Conservation (phyloP, 2,888 invertebrate species). For the Tuta absoluta region DNA sequence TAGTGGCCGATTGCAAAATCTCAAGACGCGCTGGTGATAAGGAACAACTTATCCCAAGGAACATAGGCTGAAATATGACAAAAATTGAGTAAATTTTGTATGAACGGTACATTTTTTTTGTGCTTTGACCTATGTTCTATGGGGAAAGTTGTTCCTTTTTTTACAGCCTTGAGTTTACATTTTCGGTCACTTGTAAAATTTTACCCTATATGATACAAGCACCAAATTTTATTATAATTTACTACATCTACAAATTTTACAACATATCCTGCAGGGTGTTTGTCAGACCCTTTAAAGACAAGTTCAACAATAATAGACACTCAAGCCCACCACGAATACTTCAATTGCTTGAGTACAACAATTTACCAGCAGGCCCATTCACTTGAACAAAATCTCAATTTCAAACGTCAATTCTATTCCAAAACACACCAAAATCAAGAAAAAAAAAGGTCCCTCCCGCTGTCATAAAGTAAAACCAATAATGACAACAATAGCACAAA, state of each 20-base stretch:
- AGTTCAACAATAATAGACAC: slow-evolving; percentile 2
- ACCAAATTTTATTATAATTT: background rate
- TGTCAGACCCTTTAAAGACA: background rate
- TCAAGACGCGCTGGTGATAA: no score
- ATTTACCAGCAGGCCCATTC: slow-evolving; percentile 45
- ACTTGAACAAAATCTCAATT: slow-evolving; percentile 41
- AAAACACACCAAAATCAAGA: slow-evolving; percentile 13
- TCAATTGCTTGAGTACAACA: slow-evolving; percentile 42
- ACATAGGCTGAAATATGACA: no score
- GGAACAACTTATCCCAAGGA: no score
- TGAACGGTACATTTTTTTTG: no score
- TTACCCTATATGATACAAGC: no score
- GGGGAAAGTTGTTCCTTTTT: no score
- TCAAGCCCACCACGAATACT: slow-evolving; percentile 27
- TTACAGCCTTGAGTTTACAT: no score
- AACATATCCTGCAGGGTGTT: background rate
- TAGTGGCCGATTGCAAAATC: no score
- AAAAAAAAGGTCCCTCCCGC: slow-evolving; percentile 49
- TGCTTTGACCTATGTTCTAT: no score
- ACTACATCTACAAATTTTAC: background rate
- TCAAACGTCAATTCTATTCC: slow-evolving; percentile 35
- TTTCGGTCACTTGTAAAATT: no score
- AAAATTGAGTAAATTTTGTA: no score
- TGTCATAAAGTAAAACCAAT: slow-evolving; percentile 55
- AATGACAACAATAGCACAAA: slow-evolving; percentile 56